These are phyloP conservation scores for Pogonognathellus flavescens DNA, from an alignment of 1,140 invertebrate species.

Conservation along the genomic window DNA sequence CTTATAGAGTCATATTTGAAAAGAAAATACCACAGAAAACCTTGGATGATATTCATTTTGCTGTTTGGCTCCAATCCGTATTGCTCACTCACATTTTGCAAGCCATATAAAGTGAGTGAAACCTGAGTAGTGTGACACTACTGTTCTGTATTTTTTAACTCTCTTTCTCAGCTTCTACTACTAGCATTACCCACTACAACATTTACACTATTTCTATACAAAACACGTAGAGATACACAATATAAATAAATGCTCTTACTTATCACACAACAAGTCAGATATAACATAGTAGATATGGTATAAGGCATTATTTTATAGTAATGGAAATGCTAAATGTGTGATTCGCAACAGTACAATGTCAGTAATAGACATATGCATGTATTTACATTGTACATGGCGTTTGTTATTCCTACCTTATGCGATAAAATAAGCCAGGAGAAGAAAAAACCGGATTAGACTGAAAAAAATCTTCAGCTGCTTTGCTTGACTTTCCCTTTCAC, in stretches of 20 bases:
- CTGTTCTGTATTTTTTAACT: conserved; percentile 8
- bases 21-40: not conserved
- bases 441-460: conserved; percentile 53
- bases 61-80: not conserved
- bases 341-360: not conserved
- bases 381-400: not conserved
- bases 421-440: conserved; percentile 33
- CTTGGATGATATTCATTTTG: too few relatives aligned
- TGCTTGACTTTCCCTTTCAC: conserved; percentile 9
- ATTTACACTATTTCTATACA: not conserved
- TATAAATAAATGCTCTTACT: too few relatives aligned
- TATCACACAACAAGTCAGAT: too few relatives aligned
- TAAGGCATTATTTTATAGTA: not conserved
- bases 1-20: not conserved
- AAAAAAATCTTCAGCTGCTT: conserved; percentile 37
- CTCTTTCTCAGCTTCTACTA: not conserved
- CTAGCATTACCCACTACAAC: not conserved
- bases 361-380: not conserved
- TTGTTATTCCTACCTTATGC: not conserved
- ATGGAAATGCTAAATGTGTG: not conserved
- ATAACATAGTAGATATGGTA: too few relatives aligned
- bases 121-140: conserved; percentile 24
- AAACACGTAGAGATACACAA: not conserved
- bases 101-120: conserved; percentile 41
- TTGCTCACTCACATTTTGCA: conserved; percentile 1